Conservation (phyloP, 2,113 vertebrate species). For the Notothenia coriiceps region DNA sequence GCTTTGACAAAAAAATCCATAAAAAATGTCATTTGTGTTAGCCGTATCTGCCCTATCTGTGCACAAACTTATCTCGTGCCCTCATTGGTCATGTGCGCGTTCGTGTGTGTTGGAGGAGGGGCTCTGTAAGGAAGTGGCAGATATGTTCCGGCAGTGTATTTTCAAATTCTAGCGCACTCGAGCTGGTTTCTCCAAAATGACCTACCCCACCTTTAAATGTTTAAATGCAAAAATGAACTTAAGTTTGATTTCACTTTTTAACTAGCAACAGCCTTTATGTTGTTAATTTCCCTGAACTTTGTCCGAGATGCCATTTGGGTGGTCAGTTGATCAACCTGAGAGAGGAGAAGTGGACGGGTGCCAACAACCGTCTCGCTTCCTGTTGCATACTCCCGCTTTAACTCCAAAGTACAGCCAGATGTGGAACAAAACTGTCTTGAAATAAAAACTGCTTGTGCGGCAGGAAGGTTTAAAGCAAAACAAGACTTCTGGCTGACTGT, state of each 20-base stretch:
- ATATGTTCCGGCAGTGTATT: no score
- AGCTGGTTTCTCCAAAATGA: no score
- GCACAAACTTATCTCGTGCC: no score
- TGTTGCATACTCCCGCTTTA: slow-evolving; percentile 38
- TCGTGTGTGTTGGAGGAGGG: no score
- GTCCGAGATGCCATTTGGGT: neutral
- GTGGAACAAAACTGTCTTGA: slow-evolving; percentile 37
- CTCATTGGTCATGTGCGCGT: no score
- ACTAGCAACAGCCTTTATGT: neutral
- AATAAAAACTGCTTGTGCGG: slow-evolving; percentile 40
- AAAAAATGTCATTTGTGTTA: no score
- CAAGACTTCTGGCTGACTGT: slow-evolving; percentile 17
- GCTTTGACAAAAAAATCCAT: no score
- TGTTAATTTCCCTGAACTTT: neutral
- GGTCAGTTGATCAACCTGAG: slow-evolving; percentile 2
- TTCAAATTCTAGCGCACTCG: no score
- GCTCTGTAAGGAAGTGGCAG: no score
- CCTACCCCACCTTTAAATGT: neutral
- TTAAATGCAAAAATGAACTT: neutral
- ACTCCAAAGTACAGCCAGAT: slow-evolving; percentile 51
- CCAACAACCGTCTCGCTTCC: slow-evolving; percentile 14
- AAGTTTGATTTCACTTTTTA: neutral
- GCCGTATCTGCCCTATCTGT: no score
- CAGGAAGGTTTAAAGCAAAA: slow-evolving; percentile 36
- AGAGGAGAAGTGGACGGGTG: slow-evolving; percentile 3